Evolutionary conservation across 2,113 vertebrate genomes (phyloP).

Genomic region (Ceyx margarethae): DNA sequence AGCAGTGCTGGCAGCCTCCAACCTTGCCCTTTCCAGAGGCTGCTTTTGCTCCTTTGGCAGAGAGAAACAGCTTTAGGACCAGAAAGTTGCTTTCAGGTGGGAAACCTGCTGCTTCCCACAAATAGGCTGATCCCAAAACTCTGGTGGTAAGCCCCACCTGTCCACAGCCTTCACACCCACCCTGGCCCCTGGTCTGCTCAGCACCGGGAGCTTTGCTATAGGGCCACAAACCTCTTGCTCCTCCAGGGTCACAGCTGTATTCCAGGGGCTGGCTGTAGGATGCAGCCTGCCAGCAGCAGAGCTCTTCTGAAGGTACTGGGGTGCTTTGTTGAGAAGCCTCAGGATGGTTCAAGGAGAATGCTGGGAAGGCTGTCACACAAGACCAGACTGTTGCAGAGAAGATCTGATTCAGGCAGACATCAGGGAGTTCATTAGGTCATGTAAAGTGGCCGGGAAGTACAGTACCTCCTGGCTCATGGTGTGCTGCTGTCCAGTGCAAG

Average conservation of each 20-base stretch:
- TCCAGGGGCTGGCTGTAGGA: background rate
- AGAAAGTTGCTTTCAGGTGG: background rate
- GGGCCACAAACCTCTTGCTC: background rate
- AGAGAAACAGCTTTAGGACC: background rate
- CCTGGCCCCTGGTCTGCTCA: background rate
- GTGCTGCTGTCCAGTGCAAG: background rate
- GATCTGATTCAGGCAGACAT: background rate
- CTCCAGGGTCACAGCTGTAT: background rate
- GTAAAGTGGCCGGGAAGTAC: fast-evolving
- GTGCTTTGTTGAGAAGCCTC: background rate
- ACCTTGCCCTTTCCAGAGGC: background rate
- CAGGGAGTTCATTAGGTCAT: background rate
- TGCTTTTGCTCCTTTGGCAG: background rate
- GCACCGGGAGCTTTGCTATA: background rate
- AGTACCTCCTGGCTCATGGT: background rate
- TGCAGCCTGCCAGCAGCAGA: background rate
- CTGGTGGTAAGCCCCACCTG: background rate
- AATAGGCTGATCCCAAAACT: background rate
- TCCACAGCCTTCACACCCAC: background rate
- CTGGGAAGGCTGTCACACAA: background rate
- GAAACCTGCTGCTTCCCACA: background rate
- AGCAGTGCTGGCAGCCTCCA: no score
- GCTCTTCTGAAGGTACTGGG: background rate
- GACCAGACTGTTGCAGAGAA: background rate
- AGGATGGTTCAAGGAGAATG: background rate